Evolutionary conservation across 2,113 vertebrate genomes (phyloP), one percentile per base, ranked within the genome.

Genomic region (Nansenia antarctica): DNA sequence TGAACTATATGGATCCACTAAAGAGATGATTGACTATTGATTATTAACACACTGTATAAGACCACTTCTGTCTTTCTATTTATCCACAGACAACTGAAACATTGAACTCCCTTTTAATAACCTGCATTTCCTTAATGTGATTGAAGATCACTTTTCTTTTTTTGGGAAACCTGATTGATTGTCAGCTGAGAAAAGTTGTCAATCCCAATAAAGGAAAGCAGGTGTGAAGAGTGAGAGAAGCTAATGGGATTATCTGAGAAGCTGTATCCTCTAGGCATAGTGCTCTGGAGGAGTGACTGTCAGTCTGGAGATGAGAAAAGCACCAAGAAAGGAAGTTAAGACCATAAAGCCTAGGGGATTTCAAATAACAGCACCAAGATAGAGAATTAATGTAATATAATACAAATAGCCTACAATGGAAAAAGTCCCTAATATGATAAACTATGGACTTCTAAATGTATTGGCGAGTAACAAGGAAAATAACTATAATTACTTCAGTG

Each of bases 171-270:
- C 9, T n/a, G n/a, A n/a, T 47, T 47, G 45, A 47, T 27, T 20
- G 12, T 18, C 4, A 29, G 12, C 15, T 63, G 61, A 42, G 2
- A 63, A 63, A 63, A 22, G 45, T 15, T 47, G 15, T 9, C 61
- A 63, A 3, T 31, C 32, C 15, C 24, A 47, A 29, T 45, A 12
- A 42, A 30, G 24, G 6, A 20, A 39, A 39, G 27, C 14, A 22
- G 27, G 32, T 6, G 37, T 47, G 20, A 34, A 54, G 45, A 8
- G 58, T n/a, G 12, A 20, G 15, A 67, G 42, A n/a, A 62, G 61
- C 63, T 74, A 62, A 61, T 47, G 70, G 31, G 64, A 77, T 66
- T 53, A 55, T 55, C 3, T 42, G 0, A 49, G 30, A 31, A 39
- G 67, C 34, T 76, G 30, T 30, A 5, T 45, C 65, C 57, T 61